Evolutionary conservation across 1,140 invertebrate genomes (phyloP).

Genomic region (Trigoniulus corallinus): DNA sequence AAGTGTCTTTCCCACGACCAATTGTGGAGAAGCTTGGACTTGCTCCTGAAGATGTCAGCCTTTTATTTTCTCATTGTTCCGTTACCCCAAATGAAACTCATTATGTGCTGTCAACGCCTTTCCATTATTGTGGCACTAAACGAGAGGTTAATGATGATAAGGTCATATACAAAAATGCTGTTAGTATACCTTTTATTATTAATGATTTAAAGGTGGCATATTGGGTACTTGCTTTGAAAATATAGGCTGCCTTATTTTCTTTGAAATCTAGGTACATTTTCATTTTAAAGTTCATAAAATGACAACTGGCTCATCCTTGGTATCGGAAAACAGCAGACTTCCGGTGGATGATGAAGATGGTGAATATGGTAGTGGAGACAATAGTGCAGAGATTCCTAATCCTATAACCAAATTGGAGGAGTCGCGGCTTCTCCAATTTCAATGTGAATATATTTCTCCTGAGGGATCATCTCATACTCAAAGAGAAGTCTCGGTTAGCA

Average conservation of each 20-base stretch:
- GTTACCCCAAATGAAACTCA: slow-evolving; percentile 1
- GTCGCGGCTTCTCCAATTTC: slow-evolving; percentile 3
- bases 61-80: neutral
- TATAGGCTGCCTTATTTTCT: too few species aligned
- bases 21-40: slow-evolving; percentile 5
- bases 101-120: slow-evolving; percentile 1
- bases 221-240: neutral
- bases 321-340: neutral
- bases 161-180: slow-evolving; percentile 4
- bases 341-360: slow-evolving; percentile 1
- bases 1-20: neutral
- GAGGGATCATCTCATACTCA: neutral
- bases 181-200: neutral
- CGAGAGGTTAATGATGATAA: neutral
- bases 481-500: too few species aligned
- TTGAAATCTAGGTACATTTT: neutral
- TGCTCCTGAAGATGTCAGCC: neutral
- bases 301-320: too few species aligned
- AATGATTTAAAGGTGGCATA: neutral
- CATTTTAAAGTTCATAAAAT: neutral
- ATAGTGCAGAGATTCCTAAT: too few species aligned
- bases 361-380: neutral
- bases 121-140: slow-evolving; percentile 4
- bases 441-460: slow-evolving; percentile 3
- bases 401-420: neutral